These are phyloP conservation scores for Urechis unicinctus DNA, from an alignment of 2,888 invertebrate genomes.

Conservation along the genomic window DNA sequence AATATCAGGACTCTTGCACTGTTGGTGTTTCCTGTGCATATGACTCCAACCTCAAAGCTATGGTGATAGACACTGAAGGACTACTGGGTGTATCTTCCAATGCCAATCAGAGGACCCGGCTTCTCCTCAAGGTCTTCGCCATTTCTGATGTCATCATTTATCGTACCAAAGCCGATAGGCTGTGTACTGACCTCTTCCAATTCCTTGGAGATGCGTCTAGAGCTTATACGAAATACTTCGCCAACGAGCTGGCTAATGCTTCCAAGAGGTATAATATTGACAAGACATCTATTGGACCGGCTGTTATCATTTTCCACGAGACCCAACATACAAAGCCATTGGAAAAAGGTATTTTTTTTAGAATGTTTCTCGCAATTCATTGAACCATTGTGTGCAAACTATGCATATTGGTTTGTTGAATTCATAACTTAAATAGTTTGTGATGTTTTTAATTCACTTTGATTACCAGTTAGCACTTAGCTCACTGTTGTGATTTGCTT, in stretches of 20 bases:
- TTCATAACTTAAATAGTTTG: no score
- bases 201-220: slow-evolving; percentile 72
- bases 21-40: slow-evolving; percentile 73
- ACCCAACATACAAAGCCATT: slow-evolving; percentile 67
- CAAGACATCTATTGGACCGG: slow-evolving; percentile 62
- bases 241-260: slow-evolving; percentile 49
- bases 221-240: slow-evolving; percentile 69
- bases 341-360: slow-evolving; percentile 7
- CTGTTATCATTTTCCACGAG: slow-evolving; percentile 74
- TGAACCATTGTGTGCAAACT: no score
- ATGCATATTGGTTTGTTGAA: no score
- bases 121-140: slow-evolving; percentile 67
- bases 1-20: slow-evolving; percentile 66
- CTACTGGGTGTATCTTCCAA: slow-evolving; percentile 60
- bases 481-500: no score
- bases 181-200: slow-evolving; percentile 67
- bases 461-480: no score
- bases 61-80: slow-evolving; percentile 77
- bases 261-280: slow-evolving; percentile 53
- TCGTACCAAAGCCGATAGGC: slow-evolving; percentile 67
- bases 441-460: no score
- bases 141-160: slow-evolving; percentile 75
- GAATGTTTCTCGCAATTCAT: neutral
- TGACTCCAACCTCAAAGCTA: slow-evolving; percentile 61
- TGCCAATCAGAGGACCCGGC: slow-evolving; percentile 62